These are phyloP conservation scores for Tupiocoris notatus DNA, from an alignment of 2,888 invertebrate species.

Conservation along the genomic window DNA sequence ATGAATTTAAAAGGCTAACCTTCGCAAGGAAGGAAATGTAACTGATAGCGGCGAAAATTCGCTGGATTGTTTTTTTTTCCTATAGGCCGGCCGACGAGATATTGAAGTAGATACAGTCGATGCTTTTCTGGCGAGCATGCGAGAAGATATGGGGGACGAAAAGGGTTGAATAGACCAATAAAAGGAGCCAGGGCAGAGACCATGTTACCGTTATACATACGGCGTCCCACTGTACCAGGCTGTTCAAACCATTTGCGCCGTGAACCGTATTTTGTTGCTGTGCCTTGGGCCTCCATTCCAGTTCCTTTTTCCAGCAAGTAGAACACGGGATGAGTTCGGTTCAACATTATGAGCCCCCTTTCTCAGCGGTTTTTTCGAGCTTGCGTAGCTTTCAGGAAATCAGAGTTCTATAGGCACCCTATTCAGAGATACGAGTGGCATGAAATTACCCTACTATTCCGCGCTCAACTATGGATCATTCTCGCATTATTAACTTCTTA, in stretches of 20 bases:
- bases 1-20: neutral
- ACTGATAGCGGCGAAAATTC: neutral
- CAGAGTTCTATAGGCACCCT: no score
- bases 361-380: neutral
- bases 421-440: no score
- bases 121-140: neutral
- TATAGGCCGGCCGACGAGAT: neutral
- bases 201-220: neutral
- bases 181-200: constrained; percentile 6
- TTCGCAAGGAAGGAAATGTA: no score
- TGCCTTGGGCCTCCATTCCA: neutral
- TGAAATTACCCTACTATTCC: no score
- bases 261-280: neutral
- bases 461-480: no score
- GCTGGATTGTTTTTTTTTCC: neutral
- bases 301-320: neutral
- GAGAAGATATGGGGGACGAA: neutral
- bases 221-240: constrained; percentile 1
- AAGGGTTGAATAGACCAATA: constrained; percentile 14
- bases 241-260: constrained; percentile 17
- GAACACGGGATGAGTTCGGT: neutral
- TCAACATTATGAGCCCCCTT: neutral
- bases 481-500: no score
- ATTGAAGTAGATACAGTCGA: neutral
- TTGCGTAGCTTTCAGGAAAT: no score